Conservation (phyloP, 92 coral and sea anemone genomes). For the Phymanthus crucifer region DNA sequence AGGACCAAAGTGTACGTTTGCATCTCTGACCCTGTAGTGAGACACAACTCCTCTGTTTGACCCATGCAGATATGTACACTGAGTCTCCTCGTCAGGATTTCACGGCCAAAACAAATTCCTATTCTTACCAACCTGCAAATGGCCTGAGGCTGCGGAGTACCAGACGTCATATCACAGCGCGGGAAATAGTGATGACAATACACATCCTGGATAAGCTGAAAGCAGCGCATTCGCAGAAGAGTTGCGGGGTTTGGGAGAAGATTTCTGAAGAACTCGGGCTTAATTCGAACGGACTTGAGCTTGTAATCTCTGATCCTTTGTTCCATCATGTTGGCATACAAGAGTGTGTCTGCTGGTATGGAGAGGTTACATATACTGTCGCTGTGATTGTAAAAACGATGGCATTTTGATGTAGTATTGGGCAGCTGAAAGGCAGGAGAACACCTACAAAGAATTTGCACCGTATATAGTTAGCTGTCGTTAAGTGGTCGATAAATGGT, state of each 20-base stretch:
- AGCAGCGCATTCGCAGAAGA: conserved; percentile 18
- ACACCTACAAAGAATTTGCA: neutral
- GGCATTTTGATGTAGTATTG: neutral
- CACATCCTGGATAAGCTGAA: conserved; percentile 54
- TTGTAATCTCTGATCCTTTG: conserved; percentile 12
- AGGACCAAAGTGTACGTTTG: too few relatives aligned
- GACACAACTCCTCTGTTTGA: too few relatives aligned
- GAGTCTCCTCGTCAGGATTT: too few relatives aligned
- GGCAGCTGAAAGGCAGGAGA: neutral
- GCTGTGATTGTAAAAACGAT: conserved; percentile 31
- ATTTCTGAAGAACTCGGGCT: conserved; percentile 5
- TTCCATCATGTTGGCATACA: conserved; percentile 17
- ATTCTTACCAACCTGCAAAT: conserved; percentile 51
- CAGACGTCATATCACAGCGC: conserved; percentile 65
- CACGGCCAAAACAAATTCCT: neutral
- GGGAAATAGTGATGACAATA: conserved; percentile 68
- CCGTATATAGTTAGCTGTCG: neutral
- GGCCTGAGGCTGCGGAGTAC: conserved; percentile 65
- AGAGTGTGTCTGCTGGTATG: conserved; percentile 15
- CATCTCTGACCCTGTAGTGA: too few relatives aligned
- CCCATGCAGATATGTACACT: too few relatives aligned
- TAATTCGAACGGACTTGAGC: conserved; percentile 22
- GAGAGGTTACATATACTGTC: conserved; percentile 14
- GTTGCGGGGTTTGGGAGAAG: conserved; percentile 10
- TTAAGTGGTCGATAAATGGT: too few relatives aligned